Percentiles rank a stretch among this genome's conserved stretches.
Conservation (phyloP, 1,140 invertebrate species). For the Cydia splendana region DNA sequence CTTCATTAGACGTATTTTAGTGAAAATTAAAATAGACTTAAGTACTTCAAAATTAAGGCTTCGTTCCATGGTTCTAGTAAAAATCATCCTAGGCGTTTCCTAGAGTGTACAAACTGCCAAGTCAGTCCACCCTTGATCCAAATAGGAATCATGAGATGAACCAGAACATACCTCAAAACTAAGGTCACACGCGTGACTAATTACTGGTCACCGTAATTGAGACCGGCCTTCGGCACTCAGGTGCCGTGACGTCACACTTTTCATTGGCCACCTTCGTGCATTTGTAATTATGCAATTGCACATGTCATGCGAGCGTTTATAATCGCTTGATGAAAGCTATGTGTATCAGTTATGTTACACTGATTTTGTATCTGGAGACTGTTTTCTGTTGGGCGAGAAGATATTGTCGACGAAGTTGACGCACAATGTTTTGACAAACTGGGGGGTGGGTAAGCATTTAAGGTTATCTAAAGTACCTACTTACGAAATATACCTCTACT, state of each 20-base stretch:
- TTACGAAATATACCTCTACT: no score
- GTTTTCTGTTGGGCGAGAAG: no score
- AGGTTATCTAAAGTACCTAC: no score
- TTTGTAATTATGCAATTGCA: slow-evolving; percentile 12
- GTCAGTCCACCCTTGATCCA: not conserved
- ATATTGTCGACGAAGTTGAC: no score
- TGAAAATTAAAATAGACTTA: no score
- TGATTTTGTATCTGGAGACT: not conserved
- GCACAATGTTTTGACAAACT: no score
- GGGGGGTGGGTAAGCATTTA: no score
- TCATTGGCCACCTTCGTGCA: slow-evolving; percentile 24
- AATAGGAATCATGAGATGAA: not conserved
- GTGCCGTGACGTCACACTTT: slow-evolving; percentile 26
- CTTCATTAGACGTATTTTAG: no score
- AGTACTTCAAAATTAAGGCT: not conserved
- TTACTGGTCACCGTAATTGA: slow-evolving; percentile 27
- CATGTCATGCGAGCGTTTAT: slow-evolving; percentile 10
- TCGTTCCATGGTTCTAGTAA: no score
- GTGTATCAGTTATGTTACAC: slow-evolving; percentile 3
- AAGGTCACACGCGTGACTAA: slow-evolving; percentile 3
- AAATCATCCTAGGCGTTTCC: not conserved
- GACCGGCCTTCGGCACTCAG: slow-evolving; percentile 6
- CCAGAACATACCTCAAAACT: slow-evolving; percentile 14
- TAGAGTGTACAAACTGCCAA: not conserved
- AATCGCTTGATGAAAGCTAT: not conserved